Evolutionary conservation across 2,888 invertebrate species (phyloP), one percentile per base, ranked within the genome.

Genomic region (Phyto melanocephala): DNA sequence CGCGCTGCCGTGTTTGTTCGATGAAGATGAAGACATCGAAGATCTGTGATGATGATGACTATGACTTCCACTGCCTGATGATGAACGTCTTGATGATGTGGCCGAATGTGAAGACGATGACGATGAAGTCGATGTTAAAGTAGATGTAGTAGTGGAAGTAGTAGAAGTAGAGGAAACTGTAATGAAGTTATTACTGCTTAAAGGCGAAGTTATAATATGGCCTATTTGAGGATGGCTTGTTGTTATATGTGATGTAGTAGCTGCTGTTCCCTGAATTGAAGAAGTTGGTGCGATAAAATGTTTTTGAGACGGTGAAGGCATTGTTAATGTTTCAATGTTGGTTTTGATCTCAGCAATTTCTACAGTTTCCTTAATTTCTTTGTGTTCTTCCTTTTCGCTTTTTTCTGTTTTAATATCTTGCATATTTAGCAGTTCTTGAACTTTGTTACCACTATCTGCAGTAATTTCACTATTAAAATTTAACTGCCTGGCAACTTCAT

Each of bases 401-500:
- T 10, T 47, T 67, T 20, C 45, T 6, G 8, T 50, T 42, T 60
- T 63, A 1, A 70, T 56, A 20, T 70, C 47, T 33, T 85, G 82
- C 35, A 71, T 4, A 54, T 76, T 76, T 11, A 62, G 75, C 52
- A 58, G 74, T 56, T 22, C 11, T 76, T 20, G 67, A 11, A 28
- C 6, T 28, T 28, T 10, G 15, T 40, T 42, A 11, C 0, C 15
- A 2, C 35, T 50, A 11, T 56, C 37, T 20, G 47, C 2, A 22
- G 56, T 47, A 22, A 28, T 60, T 33, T 81, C 65, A 33, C 62
- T 81, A 11, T 80, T 87, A 50, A 91, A 91, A 85, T 88, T 87
- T 17, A 91, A 84, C 37, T 90, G 88, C 42, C 91, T 87, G 24
- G 90, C 86, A 7, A 91, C 89, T 72, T 91, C 90, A 2, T 90